These are phyloP conservation scores for Silurus meridionalis DNA, from an alignment of 2,113 vertebrate species.

Conservation along the genomic window DNA sequence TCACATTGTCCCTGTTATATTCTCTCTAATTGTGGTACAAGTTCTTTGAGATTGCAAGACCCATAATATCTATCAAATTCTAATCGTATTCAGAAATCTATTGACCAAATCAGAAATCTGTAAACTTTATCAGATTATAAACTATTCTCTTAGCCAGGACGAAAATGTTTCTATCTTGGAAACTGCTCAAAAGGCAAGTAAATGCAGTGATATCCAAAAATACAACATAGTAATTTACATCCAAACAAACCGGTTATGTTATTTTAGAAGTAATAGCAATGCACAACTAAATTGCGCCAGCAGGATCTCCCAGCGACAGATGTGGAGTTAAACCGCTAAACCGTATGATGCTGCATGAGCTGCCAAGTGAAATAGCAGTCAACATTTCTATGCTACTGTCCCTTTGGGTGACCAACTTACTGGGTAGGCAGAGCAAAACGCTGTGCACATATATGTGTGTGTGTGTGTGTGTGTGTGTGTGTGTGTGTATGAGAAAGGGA, in stretches of 20 bases:
- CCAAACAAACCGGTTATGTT: background rate
- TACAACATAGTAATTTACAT: slow-evolving; percentile 22
- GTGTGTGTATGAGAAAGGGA: background rate
- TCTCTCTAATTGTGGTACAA: background rate
- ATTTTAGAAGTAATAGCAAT: slow-evolving; percentile 23
- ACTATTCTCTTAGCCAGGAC: background rate
- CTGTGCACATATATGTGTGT: background rate
- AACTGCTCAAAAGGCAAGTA: background rate
- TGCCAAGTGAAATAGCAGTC: slow-evolving; percentile 41
- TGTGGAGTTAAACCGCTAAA: background rate
- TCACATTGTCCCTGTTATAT: background rate
- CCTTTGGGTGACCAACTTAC: slow-evolving; percentile 20
- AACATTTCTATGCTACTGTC: background rate
- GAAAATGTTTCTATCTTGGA: background rate
- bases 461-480: slow-evolving; percentile 19
- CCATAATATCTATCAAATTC: background rate
- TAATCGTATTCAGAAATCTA: background rate
- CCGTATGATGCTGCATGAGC: slow-evolving; percentile 17
- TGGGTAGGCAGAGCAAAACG: slow-evolving; percentile 16
- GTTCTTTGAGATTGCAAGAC: background rate
- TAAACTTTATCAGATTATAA: slow-evolving; percentile 14
- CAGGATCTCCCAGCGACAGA: slow-evolving; percentile 20
- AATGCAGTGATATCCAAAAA: background rate
- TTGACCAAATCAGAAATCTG: background rate
- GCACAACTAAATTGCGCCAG: slow-evolving; percentile 7